Conservation (phyloP, 2,888 invertebrate species). For the Aricia artaxerxes region DNA sequence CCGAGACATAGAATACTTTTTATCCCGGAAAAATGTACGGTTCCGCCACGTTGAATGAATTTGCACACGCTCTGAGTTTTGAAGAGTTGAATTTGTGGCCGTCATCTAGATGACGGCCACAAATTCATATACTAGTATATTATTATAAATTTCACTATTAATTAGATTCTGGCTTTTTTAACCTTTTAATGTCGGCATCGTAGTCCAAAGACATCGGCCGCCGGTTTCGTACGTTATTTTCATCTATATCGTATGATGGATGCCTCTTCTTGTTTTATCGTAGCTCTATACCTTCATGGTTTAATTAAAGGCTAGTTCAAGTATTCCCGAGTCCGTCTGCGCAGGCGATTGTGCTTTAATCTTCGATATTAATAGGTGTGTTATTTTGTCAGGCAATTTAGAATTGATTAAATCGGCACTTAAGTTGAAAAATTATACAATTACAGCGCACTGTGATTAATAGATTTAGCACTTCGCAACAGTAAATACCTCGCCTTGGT, state of each 20-base stretch:
- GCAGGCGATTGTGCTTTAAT: constrained; percentile 63
- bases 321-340: constrained; percentile 48
- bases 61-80: too few relatives aligned
- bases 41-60: too few relatives aligned
- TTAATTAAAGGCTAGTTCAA: constrained; percentile 69
- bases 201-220: not conserved
- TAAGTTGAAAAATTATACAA: constrained; percentile 48
- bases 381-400: constrained; percentile 52
- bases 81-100: too few relatives aligned
- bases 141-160: not conserved
- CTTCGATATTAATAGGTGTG: constrained; percentile 61
- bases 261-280: constrained; percentile 31
- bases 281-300: constrained; percentile 47
- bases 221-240: not conserved
- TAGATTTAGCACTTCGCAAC: constrained; percentile 17
- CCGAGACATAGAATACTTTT: too few relatives aligned
- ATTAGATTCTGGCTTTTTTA: not conserved
- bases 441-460: constrained; percentile 34
- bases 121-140: too few relatives aligned
- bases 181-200: not conserved
- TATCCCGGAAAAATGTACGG: too few relatives aligned
- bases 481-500: not conserved
- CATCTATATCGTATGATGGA: constrained; percentile 23
- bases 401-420: constrained; percentile 51
- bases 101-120: too few relatives aligned